Conservation (phyloP, 2,888 invertebrate genomes). For the Aelia acuminata region DNA sequence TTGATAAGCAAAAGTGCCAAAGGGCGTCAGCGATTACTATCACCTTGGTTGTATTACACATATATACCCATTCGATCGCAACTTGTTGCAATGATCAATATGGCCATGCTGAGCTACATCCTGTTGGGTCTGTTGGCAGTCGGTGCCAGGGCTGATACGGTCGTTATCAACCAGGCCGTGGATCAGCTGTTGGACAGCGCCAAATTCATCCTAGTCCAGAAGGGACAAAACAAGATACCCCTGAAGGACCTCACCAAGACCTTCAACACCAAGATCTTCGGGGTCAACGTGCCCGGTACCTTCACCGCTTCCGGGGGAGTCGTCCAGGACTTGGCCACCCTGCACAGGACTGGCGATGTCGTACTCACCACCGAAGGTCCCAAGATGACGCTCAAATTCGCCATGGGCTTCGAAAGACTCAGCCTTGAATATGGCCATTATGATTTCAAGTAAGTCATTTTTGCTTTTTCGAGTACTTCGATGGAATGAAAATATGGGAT, state of each 20-base stretch:
- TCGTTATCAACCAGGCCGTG: constrained; percentile 66
- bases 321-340: constrained; percentile 60
- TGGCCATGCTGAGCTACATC: constrained; percentile 39
- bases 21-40: not conserved
- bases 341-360: constrained; percentile 63
- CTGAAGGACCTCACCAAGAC: constrained; percentile 61
- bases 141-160: constrained; percentile 64
- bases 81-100: not conserved
- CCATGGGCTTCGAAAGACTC: constrained; percentile 60
- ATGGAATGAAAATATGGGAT: too few species aligned
- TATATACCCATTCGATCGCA: not conserved
- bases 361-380: constrained; percentile 62
- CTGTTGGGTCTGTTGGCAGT: constrained; percentile 63
- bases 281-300: constrained; percentile 57
- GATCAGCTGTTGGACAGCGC: constrained; percentile 63
- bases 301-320: constrained; percentile 61
- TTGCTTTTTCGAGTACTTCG: not conserved
- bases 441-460: constrained; percentile 59
- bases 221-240: constrained; percentile 61
- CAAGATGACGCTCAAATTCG: constrained; percentile 59
- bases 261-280: constrained; percentile 61
- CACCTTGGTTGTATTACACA: not conserved
- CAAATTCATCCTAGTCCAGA: constrained; percentile 45
- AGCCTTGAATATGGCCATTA: constrained; percentile 61
- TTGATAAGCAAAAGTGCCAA: not conserved